Base-by-base conservation (phyloP, 2,888 invertebrate species). In the Tridacna gigas region DNA sequence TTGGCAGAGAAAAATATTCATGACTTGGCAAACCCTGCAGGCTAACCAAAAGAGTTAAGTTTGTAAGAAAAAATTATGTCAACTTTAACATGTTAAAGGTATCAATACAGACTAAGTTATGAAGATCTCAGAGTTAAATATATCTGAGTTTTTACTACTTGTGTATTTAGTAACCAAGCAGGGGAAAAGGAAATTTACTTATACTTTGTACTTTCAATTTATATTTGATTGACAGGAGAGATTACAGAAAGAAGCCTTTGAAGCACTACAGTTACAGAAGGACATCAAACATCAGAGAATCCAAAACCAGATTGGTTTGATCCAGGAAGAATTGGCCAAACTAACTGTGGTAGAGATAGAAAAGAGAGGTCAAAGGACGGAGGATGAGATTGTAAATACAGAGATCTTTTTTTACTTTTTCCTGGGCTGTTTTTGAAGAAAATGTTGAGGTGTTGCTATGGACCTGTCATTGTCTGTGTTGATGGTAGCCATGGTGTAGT, bases 161-260 rank as follows among this genome's bases (percentile, higher is more conserved):
- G 4, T 56, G 2, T 56, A 56, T 56, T 4, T 9, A 2, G 9
- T 56, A 56, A 56, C 4, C 20, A 2, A 20, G 9, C 2, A 56
- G 2, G 56, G 9, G 18, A 9, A 56, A n/a, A 56, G 9, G 56
- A 20, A 5, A 18, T 20, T 37, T 37, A 4, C 7, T 37, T 37
- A 2, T 37, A 2, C 7, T 37, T 37, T 37, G 37, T 37, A 37
- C 37, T 37, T 37, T 37, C 7, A 37, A 37, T 37, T 37, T 37
- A 4, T 63, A 13, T 25, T 13, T 13, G 7, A 63, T 76, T 82
- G 1, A 37, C 88, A 95, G 94, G 94, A 94, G 77, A 78, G 89
- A 51, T 82, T 94, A 47, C 95, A 95, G 89, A 93, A 91, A 80
- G 91, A 92, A 60, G 94, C 94, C 0, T 94, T 95, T 90, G 93